Base-by-base conservation (phyloP, 2,797 vertebrate genomes). In the Onychomys torridus region DNA sequence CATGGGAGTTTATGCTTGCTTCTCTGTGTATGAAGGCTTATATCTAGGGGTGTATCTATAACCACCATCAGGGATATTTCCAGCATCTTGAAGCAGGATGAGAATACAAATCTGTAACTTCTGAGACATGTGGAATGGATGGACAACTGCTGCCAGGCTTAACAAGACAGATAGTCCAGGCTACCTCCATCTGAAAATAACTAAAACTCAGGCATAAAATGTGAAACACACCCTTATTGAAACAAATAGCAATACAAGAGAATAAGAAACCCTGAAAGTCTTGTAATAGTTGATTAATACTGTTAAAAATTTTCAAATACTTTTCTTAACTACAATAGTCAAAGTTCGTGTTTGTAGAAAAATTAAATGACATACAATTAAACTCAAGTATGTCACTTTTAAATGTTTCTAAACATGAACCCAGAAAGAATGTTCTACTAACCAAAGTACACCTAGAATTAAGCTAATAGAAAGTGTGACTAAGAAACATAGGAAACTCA, bases 181-280 rank as follows among this genome's bases (percentile, higher is more conserved):
- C 83, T 73, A 78, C 14, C 32, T 67, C 61, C 37, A 59, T 29
- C 21, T 89, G 21, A 21, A 78, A 89, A 57, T 34, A 46, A 67
- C 19, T 69, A 29, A 79, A 86, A 78, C 25, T 49, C 8, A 46
- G 43, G 14, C 34, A 19, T 55, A 75, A 86, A 79, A 71, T 32
- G 34, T 79, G 23, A 85, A 94, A 27, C 5, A 32, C 2, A n/a
- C 23, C 13, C 46, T 49, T 49, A 61, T 40, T 65, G 82, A 79
- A 76, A 13, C 8, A 61, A 55, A 79, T 12, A 57, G 17, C 9
- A 25, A 89, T 27, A 23, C 13, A 75, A 86, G 29, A 91, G 61
- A 79, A 13, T 17, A 79, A 59, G 84, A 89, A 75, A 55, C 7
- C n/a, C 99, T 99, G 86, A 49, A 98, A 95, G 96, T 94, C 49